Evolutionary conservation across 2,888 invertebrate species (phyloP).

Genomic region (Prosopocoilus inquinatus): DNA sequence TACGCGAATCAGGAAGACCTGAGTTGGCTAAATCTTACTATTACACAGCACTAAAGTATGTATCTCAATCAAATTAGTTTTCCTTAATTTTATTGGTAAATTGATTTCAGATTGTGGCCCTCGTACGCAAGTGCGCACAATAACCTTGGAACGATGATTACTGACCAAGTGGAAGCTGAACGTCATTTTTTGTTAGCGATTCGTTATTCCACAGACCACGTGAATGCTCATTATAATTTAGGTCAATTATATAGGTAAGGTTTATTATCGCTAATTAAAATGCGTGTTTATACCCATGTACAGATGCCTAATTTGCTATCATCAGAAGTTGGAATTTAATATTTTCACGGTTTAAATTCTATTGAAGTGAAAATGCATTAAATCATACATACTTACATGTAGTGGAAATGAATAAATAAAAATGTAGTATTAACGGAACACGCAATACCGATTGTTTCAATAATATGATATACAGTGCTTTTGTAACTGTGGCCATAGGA

Average conservation of each 20-base stretch:
- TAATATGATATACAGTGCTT: too few species aligned
- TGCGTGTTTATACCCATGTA: too few species aligned
- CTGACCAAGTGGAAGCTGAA: slow-evolving; percentile 68
- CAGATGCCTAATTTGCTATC: too few species aligned
- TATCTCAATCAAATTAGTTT: background rate
- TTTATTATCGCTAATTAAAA: too few species aligned
- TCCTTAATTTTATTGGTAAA: background rate
- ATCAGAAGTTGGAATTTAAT: too few species aligned
- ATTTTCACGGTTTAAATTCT: too few species aligned
- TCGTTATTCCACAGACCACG: slow-evolving; percentile 70
- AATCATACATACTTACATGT: too few species aligned
- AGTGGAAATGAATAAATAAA: too few species aligned
- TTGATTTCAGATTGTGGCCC: slow-evolving; percentile 69
- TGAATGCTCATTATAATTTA: slow-evolving; percentile 82
- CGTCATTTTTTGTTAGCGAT: slow-evolving; percentile 74
- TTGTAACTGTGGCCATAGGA: too few species aligned
- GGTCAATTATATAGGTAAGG: slow-evolving; percentile 72
- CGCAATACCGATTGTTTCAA: too few species aligned
- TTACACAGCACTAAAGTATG: slow-evolving; percentile 74
- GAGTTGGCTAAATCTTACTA: slow-evolving; percentile 76
- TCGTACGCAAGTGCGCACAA: slow-evolving; percentile 84
- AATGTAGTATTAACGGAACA: too few species aligned
- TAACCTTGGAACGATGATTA: slow-evolving; percentile 78
- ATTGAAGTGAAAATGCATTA: too few species aligned
- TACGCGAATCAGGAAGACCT: slow-evolving; percentile 72